Percentiles rank a stretch among this genome's conserved stretches.
phyloP scores from a whole-genome alignment of 1,140 invertebrate genomes.

The Magallana angulata region DNA sequence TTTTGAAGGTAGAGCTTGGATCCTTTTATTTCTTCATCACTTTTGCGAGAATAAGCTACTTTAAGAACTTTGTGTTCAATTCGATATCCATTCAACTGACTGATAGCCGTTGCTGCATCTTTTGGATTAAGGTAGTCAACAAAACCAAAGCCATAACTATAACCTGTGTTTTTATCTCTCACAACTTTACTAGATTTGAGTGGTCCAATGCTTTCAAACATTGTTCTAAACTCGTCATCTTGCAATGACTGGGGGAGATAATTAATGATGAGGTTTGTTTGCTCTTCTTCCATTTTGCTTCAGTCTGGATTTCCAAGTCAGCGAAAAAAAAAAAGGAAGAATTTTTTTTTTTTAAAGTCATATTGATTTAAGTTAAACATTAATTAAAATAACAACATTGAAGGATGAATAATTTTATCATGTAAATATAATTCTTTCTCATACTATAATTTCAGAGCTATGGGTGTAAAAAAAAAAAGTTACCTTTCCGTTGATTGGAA shows the following conservation, averaged over 20 bases:
- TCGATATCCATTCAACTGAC: conserved; percentile 91
- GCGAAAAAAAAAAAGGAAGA: conserved; percentile 40
- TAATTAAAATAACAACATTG: too few relatives aligned
- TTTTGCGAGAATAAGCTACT: conserved; percentile 94
- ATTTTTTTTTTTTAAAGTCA: neutral
- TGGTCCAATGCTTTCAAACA: conserved; percentile 88
- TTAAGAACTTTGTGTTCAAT: conserved; percentile 92
- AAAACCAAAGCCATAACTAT: conserved; percentile 97
- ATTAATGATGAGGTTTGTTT: conserved; percentile 94
- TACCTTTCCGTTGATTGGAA: conserved; percentile 22
- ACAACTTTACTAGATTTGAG: conserved; percentile 94
- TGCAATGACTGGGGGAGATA: conserved; percentile 96
- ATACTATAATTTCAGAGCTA: neutral
- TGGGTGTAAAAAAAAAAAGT: conserved; percentile 10
- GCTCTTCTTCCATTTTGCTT: conserved; percentile 48
- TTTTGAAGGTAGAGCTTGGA: conserved; percentile 97
- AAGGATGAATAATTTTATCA: too few relatives aligned
- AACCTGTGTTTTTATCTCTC: conserved; percentile 88
- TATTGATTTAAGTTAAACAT: neutral
- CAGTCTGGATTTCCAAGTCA: conserved; percentile 37
- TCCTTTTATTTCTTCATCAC: conserved; percentile 95
- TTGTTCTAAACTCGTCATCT: conserved; percentile 92
- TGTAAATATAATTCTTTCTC: too few relatives aligned
- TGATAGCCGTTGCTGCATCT: conserved; percentile 92
- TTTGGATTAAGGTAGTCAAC: conserved; percentile 93